Base-by-base conservation (phyloP, 2,888 invertebrate species). In the Deilephila elpenor region DNA sequence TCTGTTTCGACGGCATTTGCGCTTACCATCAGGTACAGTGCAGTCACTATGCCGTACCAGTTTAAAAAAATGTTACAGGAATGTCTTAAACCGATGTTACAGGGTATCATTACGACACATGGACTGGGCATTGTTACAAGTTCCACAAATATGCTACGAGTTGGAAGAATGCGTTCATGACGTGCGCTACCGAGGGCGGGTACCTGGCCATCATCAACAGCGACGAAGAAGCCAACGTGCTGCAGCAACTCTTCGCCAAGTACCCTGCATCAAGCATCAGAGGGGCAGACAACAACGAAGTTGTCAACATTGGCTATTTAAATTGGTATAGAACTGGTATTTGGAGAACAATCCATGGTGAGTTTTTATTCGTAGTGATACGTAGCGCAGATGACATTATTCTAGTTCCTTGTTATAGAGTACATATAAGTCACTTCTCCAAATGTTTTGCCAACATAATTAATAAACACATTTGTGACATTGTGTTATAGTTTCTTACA, bases 191-290 rank as follows among this genome's bases (percentile, higher is more conserved):
- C 2, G 64, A 67, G 44, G 64, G 64, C 20, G 64, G 64, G 4
- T 6, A 67, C 44, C 64, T 67, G 14, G 44, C 44, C 64, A 44
- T 67, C 64, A 44, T 67, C 44, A 67, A 67, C 44, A 67, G 64
- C 44, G 20, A n/a, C 11, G 44, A 8, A 6, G 64, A 67, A 44
- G 64, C 20, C 5, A 20, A 20, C 5, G 20, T 44, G 14, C 11
- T 44, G 14, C 51, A 20, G 44, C 17, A 67, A 14, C 44, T 67
- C 14, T 44, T 20, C 8, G 20, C 14, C 14, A 11, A 44, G 7
- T 20, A 44, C 44, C 44, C 64, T 1, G 0, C 8, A 2, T 14
- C 3, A 34, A 20, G 5, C 4, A 44, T 67, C 8, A 2, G 20
- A 5, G 64, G 44, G 14, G 14, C 7, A 8, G 14, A 25, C 19